Percentiles rank a stretch among this genome's conserved stretches.
These are phyloP conservation scores for Chelonus insularis DNA, from an alignment of 1,140 invertebrate species.

Conservation along the genomic window DNA sequence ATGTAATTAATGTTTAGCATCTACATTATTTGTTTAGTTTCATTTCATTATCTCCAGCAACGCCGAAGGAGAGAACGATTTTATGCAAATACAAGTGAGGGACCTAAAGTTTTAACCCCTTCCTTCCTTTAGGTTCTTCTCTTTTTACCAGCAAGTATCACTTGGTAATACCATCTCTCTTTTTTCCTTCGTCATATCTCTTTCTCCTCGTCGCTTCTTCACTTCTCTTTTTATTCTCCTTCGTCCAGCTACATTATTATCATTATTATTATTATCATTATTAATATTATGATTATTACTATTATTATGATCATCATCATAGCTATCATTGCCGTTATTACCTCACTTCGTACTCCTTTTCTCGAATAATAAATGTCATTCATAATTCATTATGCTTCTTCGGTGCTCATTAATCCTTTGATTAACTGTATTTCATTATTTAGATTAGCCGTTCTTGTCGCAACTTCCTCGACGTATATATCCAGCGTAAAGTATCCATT, in stretches of 20 bases:
- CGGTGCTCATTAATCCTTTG: slow-evolving; percentile 51
- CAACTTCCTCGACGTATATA: slow-evolving; percentile 1
- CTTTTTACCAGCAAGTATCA: not conserved
- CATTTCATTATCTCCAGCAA: slow-evolving; percentile 55
- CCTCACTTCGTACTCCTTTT: slow-evolving; percentile 28
- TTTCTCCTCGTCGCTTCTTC: not conserved
- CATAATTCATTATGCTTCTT: slow-evolving; percentile 53
- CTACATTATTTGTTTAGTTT: slow-evolving; percentile 58
- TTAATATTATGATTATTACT: slow-evolving; percentile 23
- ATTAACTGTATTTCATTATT: slow-evolving; percentile 52
- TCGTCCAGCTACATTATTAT: slow-evolving; percentile 29
- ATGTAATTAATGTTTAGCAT: slow-evolving; percentile 57
- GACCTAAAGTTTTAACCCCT: slow-evolving; percentile 24
- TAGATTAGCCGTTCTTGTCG: slow-evolving; percentile 29
- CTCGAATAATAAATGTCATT: slow-evolving; percentile 49
- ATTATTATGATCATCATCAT: slow-evolving; percentile 35
- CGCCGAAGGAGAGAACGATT: slow-evolving; percentile 44
- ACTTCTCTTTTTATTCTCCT: not conserved
- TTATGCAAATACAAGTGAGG: slow-evolving; percentile 51
- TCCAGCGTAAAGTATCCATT: slow-evolving; percentile 8
- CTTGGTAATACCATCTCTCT: too few relatives aligned
- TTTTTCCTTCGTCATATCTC: slow-evolving; percentile 4
- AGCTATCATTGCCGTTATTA: slow-evolving; percentile 36
- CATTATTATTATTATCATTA: slow-evolving; percentile 23
- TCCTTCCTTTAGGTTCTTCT: slow-evolving; percentile 18